Percentiles rank a stretch among this genome's conserved stretches.
These are phyloP conservation scores for Ammodramus savannarum DNA, from an alignment of 2,113 vertebrate genomes.

Conservation along the genomic window DNA sequence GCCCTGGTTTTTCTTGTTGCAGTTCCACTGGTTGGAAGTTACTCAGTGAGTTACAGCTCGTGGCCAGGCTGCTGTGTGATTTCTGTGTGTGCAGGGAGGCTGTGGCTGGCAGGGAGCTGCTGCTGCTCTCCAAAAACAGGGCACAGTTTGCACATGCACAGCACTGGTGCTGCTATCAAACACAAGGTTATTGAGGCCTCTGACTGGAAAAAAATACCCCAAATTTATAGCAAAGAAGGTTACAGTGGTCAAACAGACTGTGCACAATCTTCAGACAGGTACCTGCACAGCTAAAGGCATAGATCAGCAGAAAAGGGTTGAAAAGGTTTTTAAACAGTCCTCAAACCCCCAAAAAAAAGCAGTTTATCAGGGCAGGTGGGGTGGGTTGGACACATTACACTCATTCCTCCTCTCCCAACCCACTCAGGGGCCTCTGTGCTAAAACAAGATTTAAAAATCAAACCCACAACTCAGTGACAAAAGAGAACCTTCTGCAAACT, in stretches of 20 bases:
- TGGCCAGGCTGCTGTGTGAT: background rate
- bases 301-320: background rate
- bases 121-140: background rate
- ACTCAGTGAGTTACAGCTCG: background rate
- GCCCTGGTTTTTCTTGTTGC: background rate
- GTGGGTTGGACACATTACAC: slow-evolving; percentile 68
- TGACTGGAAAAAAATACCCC: background rate
- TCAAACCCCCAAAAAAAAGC: background rate
- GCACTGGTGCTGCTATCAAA: background rate
- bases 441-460: slow-evolving; percentile 59
- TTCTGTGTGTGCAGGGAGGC: background rate
- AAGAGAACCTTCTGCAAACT: slow-evolving; percentile 54
- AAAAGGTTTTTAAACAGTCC: background rate
- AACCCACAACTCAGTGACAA: slow-evolving; percentile 32
- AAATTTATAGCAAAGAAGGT: background rate
- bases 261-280: background rate
- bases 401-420: slow-evolving; percentile 55
- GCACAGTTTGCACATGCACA: background rate
- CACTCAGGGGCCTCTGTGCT: slow-evolving; percentile 30
- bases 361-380: background rate
- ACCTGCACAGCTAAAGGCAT: background rate
- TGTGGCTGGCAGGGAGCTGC: background rate
- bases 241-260: background rate
- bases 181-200: background rate
- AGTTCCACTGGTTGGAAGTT: background rate